Conservation (phyloP, 1,140 invertebrate genomes). For the Bombus ignitus region DNA sequence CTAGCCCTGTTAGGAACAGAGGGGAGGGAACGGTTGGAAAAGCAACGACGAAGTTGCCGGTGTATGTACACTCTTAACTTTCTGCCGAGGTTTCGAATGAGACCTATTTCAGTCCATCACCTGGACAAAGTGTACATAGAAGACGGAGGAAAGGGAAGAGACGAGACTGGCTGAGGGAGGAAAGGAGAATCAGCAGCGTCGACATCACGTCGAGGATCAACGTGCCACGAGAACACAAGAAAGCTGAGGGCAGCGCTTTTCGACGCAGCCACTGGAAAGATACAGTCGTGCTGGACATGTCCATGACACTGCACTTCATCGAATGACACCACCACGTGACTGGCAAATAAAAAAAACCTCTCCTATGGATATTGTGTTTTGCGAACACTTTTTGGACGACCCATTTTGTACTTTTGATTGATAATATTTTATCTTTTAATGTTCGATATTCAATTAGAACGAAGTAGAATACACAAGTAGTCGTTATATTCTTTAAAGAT, state of each 20-base stretch:
- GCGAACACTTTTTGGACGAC: too few relatives aligned
- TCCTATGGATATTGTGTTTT: too few relatives aligned
- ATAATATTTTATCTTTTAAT: too few relatives aligned
- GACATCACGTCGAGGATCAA: constrained; percentile 44
- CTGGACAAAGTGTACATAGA: constrained; percentile 63
- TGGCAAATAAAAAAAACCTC: background rate
- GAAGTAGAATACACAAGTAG: too few relatives aligned
- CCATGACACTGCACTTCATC: constrained; percentile 13
- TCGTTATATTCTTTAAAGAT: too few relatives aligned
- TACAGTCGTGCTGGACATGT: background rate
- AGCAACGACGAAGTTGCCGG: constrained; percentile 28
- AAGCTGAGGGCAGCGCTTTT: constrained; percentile 49
- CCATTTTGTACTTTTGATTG: too few relatives aligned
- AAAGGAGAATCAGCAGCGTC: constrained; percentile 4
- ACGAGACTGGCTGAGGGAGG: background rate
- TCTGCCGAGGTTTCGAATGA: constrained; percentile 69
- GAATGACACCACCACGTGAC: constrained; percentile 1
- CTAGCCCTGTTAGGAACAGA: background rate
- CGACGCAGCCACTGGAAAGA: constrained; percentile 4
- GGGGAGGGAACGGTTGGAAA: constrained; percentile 32
- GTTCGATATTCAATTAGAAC: too few relatives aligned
- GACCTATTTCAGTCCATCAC: constrained; percentile 71
- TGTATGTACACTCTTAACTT: constrained; percentile 68
- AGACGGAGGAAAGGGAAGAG: background rate
- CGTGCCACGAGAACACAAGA: constrained; percentile 28